A percentile compares a stretch with the other conserved stretches of the same genome.
phyloP scores from a whole-genome alignment of 2,113 vertebrate species.

The Amblyopsis rosae region DNA sequence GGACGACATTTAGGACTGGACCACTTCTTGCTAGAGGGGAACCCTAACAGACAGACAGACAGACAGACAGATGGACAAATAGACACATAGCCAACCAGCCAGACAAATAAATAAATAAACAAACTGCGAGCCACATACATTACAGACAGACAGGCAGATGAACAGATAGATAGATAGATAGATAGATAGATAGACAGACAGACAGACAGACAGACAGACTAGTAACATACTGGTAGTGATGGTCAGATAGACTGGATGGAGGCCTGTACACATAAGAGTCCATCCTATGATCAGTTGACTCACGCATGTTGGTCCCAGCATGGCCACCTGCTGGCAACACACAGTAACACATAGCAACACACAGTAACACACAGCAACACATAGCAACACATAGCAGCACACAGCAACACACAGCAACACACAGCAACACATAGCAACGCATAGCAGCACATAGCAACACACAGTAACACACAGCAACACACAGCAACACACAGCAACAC shows the following conservation, averaged over 20 bases:
- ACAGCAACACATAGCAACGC: too few relatives aligned
- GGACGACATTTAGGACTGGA: slow-evolving; percentile 18
- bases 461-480: too few relatives aligned
- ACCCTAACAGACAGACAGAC: slow-evolving; percentile 22
- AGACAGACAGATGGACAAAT: not conserved
- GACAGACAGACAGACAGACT: not conserved
- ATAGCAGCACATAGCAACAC: too few relatives aligned
- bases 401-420: too few relatives aligned
- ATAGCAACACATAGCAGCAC: too few relatives aligned
- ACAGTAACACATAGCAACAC: not conserved
- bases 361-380: too few relatives aligned
- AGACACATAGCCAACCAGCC: not conserved
- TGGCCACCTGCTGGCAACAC: slow-evolving; percentile 16
- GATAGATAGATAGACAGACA: slow-evolving; percentile 25
- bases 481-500: too few relatives aligned
- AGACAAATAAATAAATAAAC: not conserved
- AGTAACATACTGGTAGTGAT: not conserved
- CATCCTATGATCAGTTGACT: slow-evolving; percentile 46
- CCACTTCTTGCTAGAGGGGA: slow-evolving; percentile 10
- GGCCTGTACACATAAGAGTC: slow-evolving; percentile 41
- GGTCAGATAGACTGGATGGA: slow-evolving; percentile 4
- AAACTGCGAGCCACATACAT: slow-evolving; percentile 19
- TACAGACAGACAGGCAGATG: not conserved
- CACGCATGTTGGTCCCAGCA: slow-evolving; percentile 31
- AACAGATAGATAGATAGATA: not conserved